These are phyloP conservation scores for Orchesella cincta DNA, from an alignment of 1,140 invertebrate genomes.

Conservation along the genomic window DNA sequence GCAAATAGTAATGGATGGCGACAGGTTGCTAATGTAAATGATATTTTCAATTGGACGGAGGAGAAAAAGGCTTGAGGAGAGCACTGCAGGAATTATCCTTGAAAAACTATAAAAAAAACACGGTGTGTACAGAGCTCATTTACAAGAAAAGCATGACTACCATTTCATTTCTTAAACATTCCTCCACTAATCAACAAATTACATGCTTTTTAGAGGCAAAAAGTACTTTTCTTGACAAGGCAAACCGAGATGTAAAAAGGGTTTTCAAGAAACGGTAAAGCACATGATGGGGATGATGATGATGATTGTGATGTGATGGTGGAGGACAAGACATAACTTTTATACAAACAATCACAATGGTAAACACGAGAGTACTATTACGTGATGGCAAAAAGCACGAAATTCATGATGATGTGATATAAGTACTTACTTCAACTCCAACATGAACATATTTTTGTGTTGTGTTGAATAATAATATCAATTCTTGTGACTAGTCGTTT, in stretches of 20 bases:
- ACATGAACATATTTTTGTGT: too few relatives aligned
- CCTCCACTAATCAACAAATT: background rate
- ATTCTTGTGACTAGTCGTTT: too few relatives aligned
- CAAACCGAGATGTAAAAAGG: background rate
- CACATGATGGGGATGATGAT: too few relatives aligned
- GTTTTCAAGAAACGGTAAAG: background rate
- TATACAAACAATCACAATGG: background rate
- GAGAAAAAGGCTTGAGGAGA: background rate
- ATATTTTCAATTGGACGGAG: background rate
- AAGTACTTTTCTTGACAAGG: background rate
- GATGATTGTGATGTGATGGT: too few relatives aligned
- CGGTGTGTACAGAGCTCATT: background rate
- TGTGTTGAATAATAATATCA: too few relatives aligned
- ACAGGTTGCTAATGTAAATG: background rate
- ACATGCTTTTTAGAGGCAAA: background rate
- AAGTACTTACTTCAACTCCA: too few relatives aligned
- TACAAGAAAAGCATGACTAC: background rate
- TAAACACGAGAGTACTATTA: too few relatives aligned
- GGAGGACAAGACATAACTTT: too few relatives aligned
- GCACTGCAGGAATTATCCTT: background rate
- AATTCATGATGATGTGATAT: too few relatives aligned
- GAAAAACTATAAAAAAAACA: background rate
- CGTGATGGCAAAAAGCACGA: too few relatives aligned
- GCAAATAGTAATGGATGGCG: conserved; percentile 4
- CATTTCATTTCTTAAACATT: background rate